These are phyloP conservation scores for Syrista parreyssii DNA, from an alignment of 2,888 invertebrate species.

Conservation along the genomic window DNA sequence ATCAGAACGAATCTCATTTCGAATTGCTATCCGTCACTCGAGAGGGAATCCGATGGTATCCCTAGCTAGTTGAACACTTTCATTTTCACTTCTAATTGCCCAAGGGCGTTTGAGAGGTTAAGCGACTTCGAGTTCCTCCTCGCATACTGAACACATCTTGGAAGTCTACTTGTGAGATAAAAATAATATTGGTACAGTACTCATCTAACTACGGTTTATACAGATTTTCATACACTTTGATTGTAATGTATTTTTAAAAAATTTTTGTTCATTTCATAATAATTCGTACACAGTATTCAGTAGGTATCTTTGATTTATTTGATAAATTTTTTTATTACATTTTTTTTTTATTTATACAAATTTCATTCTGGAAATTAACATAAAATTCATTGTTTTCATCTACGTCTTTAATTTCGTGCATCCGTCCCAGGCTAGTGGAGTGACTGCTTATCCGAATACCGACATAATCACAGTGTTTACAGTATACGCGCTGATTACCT, in stretches of 20 bases:
- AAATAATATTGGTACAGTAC: neutral
- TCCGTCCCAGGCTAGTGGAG: neutral
- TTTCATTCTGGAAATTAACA: neutral
- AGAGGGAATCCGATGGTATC: constrained; percentile 15
- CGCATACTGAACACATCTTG: neutral
- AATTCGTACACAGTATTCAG: neutral
- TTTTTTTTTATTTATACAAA: too few species aligned
- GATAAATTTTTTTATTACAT: neutral
- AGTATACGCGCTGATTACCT: constrained; percentile 26
- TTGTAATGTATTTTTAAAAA: neutral
- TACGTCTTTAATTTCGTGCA: neutral
- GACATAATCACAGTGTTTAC: constrained; percentile 21
- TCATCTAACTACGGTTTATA: neutral
- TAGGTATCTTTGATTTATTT: neutral
- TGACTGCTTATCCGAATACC: constrained; percentile 21
- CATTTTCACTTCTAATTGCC: constrained; percentile 40
- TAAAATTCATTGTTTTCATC: neutral
- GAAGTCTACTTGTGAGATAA: neutral
- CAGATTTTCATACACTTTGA: neutral
- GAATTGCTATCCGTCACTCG: constrained; percentile 34
- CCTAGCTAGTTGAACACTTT: constrained; percentile 29
- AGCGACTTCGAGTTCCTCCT: neutral
- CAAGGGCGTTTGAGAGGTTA: constrained; percentile 29
- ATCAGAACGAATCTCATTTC: constrained; percentile 32
- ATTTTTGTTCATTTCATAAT: neutral